Evolutionary conservation across 2,888 invertebrate genomes (phyloP), one percentile per base, ranked within the genome.

Genomic region (Cyrtodaria siliqua): DNA sequence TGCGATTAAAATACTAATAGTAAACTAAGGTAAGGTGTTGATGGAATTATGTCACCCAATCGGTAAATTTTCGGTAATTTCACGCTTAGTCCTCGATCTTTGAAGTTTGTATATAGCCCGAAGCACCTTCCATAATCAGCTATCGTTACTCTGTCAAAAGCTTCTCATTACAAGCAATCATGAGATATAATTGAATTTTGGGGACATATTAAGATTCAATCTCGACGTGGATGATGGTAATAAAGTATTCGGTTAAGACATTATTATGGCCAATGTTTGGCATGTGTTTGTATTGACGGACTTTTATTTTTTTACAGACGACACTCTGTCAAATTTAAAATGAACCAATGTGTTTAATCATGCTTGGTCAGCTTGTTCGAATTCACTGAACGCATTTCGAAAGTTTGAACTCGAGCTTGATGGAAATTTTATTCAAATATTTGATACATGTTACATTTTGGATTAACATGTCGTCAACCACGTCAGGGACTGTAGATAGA

Each of bases 141-240:
- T 27, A 14, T 44, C 50, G 62, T 50, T 50, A 20, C 33, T 14
- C 62, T 62, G 62, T 62, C 62, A 62, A 62, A 62, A 49, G 62
- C 33, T 62, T 62, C 62, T 62, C 62, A 62, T 62, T 52, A 62
- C 49, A 23, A 23, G 16, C 29, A 33, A 38, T 62, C 27, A 62
- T 50, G 42, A 33, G 38, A 12, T 50, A 23, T 50, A 62, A 62
- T 62, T 62, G 62, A 62, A 62, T 40, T 61, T 61, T 61, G 50
- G 33, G 18, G n/a, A 33, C 49, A 29, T 49, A 62, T 62, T 49
- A 62, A 24, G 49, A 33, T 42, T 62, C 50, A 62, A 62, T 62
- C 62, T 49, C 12, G 62, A 29, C 14, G 38, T 26, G 12, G 27
- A 50, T 16, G 50, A 50, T 20, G 33, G 38, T 38, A 50, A 38